These are phyloP conservation scores for Aphrophora alni DNA, from an alignment of 2,888 invertebrate genomes.

Conservation along the genomic window DNA sequence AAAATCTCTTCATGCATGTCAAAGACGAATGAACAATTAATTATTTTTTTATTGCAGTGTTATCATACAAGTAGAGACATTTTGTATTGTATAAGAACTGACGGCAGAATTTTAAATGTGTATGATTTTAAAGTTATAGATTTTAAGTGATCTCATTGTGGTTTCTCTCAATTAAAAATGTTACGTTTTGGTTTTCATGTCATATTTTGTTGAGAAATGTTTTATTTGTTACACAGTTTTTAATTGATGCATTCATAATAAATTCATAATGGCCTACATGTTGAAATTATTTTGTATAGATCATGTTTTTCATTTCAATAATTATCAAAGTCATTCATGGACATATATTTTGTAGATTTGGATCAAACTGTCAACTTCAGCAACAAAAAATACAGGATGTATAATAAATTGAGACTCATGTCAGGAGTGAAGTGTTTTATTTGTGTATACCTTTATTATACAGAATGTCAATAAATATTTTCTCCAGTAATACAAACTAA, in stretches of 20 bases:
- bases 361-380: background rate
- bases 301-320: background rate
- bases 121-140: background rate
- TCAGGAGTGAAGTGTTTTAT: conserved; percentile 23
- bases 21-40: background rate
- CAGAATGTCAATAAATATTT: no score
- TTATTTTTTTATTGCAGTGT: background rate
- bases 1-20: no score
- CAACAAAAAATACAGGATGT: conserved; percentile 22
- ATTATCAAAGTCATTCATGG: background rate
- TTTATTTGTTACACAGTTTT: background rate
- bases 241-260: background rate
- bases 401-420: conserved; percentile 36
- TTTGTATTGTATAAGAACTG: no score
- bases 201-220: background rate
- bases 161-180: background rate
- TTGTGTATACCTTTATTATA: background rate
- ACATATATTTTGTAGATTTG: background rate
- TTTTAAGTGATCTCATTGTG: background rate
- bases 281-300: background rate
- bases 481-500: no score
- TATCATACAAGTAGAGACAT: no score
- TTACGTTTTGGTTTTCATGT: background rate
- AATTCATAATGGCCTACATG: background rate
- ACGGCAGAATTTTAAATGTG: no score